Base-by-base conservation (phyloP, 2,888 invertebrate species). In the Synergus umbraculus region DNA sequence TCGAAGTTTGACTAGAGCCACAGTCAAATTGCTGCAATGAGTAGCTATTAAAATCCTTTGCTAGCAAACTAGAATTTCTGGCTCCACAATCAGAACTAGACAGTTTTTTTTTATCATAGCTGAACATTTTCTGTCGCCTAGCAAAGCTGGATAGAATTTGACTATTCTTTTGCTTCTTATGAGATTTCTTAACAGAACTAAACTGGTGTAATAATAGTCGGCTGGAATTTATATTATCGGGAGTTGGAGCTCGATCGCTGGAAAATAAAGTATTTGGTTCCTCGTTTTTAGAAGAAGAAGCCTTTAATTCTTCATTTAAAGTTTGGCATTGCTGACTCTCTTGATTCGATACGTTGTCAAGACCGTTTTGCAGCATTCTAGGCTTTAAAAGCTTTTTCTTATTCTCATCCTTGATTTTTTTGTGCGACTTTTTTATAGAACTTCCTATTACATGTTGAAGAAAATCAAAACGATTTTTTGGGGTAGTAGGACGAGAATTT, bases 361-460 rank as follows among this genome's bases (percentile, higher is more conserved):
- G n/a, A 18, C 41, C 43, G 9, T 10, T 10, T n/a, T 83, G 81
- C 8, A 86, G 66, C 46, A 78, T 79, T 76, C 85, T 85, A 0
- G 87, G 82, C 73, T 84, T 88, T n/a, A 88, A 83, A 7, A 89
- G 66, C 29, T 80, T 83, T 66, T 85, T 89, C 13, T 85, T 88
- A 58, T 89, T 89, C 44, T 85, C 84, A 43, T 88, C 89, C 65
- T 91, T 91, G 15, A 87, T 82, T 37, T 91, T 91, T 46, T 87
- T 88, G 78, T 90, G 90, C 0, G 91, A 91, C 76, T 89, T 90
- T 79, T 91, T 91, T 12, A 91, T 91, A 0, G 90, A 91, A 83
- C 89, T 88, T 4, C 86, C 85, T 49, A 86, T 84, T 9, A 90
- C 81, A 8, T 81, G 83, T 41, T 87, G 85, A 46, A 90, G 79